These are phyloP conservation scores for Pteronura brasiliensis DNA, from an alignment of 2,113 vertebrate species.

Conservation along the genomic window DNA sequence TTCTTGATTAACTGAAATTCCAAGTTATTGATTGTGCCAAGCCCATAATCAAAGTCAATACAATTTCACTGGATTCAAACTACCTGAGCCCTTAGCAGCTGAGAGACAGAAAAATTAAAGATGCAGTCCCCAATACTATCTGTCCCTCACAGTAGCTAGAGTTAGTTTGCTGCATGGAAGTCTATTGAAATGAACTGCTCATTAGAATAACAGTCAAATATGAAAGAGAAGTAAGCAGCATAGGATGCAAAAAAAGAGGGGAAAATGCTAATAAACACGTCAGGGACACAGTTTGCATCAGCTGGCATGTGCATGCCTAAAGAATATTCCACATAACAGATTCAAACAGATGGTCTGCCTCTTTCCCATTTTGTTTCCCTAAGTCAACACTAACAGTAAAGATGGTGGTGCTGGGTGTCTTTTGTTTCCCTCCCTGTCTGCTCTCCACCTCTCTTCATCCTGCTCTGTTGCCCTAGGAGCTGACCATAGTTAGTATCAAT, in stretches of 20 bases:
- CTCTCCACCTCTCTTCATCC: background rate
- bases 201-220: background rate
- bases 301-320: background rate
- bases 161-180: background rate
- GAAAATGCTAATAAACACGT: background rate
- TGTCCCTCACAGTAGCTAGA: background rate
- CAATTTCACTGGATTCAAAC: conserved; percentile 7
- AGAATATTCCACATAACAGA: background rate
- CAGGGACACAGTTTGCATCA: background rate
- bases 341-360: background rate
- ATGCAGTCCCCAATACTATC: too few relatives aligned
- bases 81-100: background rate
- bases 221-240: background rate
- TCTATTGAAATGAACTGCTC: background rate
- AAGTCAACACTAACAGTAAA: background rate
- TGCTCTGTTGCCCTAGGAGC: background rate
- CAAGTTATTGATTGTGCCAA: background rate
- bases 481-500: background rate
- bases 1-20: background rate
- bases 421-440: background rate
- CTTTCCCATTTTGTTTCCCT: background rate
- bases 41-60: background rate
- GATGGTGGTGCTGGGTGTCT: background rate
- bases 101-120: background rate
- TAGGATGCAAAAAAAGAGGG: background rate